Percentiles rank a stretch among this genome's conserved stretches.
Conservation (phyloP, 2,113 vertebrate species). For the Lampris incognitus region DNA sequence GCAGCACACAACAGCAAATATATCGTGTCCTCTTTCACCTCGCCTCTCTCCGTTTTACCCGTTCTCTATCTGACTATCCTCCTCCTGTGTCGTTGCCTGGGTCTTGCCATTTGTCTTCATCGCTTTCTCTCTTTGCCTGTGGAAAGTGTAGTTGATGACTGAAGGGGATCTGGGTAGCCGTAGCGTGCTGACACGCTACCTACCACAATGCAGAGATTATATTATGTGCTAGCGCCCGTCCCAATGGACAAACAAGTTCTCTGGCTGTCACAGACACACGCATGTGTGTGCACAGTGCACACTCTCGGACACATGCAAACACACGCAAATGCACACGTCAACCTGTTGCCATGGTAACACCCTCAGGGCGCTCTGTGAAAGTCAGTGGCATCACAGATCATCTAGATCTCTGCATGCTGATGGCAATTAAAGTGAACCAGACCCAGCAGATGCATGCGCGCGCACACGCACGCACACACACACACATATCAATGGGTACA, state of each 20-base stretch:
- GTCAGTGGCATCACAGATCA: conserved; percentile 39
- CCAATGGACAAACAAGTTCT: not conserved
- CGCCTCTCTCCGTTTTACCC: not conserved
- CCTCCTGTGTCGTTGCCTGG: not conserved
- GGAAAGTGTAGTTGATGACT: too few relatives aligned
- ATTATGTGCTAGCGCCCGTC: too few relatives aligned
- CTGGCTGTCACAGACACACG: not conserved
- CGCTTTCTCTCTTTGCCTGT: not conserved
- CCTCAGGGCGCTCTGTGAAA: conserved; percentile 10
- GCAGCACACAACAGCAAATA: not conserved
- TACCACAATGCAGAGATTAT: too few relatives aligned
- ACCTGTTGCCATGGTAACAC: conserved; percentile 59
- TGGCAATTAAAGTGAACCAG: conserved; percentile 42
- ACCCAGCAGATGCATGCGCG: conserved; percentile 1
- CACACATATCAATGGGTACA: not conserved
- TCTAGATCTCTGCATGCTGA: conserved; percentile 45
- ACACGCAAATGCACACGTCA: not conserved
- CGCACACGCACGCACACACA: conserved; percentile 2
- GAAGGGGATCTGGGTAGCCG: too few relatives aligned
- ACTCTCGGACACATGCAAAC: not conserved
- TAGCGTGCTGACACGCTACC: too few relatives aligned
- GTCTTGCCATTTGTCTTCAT: not conserved
- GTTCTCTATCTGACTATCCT: not conserved
- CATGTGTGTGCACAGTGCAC: not conserved
- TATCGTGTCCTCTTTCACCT: not conserved